These are phyloP conservation scores for Aromia moschata DNA, from an alignment of 2,888 invertebrate genomes.

Conservation along the genomic window DNA sequence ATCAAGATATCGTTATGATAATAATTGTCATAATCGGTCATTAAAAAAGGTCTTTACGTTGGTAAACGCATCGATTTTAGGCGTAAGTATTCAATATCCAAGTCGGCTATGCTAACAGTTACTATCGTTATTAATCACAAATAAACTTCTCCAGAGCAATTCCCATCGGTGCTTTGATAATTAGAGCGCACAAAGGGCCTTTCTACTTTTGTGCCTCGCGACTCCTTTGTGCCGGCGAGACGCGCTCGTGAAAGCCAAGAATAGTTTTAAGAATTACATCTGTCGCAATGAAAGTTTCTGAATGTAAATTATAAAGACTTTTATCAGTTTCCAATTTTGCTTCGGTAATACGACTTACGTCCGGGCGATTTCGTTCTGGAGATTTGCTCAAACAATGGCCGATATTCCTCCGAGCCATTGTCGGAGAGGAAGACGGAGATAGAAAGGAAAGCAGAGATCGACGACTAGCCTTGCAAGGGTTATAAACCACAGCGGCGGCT, in stretches of 20 bases:
- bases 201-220: slow-evolving; percentile 3
- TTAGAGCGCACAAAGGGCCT: slow-evolving; percentile 7
- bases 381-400: slow-evolving; percentile 22
- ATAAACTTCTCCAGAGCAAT: slow-evolving; percentile 3
- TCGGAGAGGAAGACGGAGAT: slow-evolving; percentile 15
- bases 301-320: slow-evolving; percentile 49
- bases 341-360: slow-evolving; percentile 42
- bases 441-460: no score
- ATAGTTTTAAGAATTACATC: slow-evolving; percentile 41
- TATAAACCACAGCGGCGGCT: slow-evolving; percentile 45
- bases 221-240: neutral
- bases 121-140: no score
- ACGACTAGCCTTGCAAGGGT: slow-evolving; percentile 42
- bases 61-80: no score
- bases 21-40: no score
- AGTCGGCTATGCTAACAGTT: no score
- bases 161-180: slow-evolving; percentile 10
- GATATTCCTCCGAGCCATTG: slow-evolving; percentile 28
- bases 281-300: slow-evolving; percentile 40
- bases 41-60: no score
- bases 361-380: slow-evolving; percentile 35
- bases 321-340: slow-evolving; percentile 45
- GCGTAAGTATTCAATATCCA: no score
- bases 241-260: slow-evolving; percentile 29
- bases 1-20: no score